Evolutionary conservation across 2,797 vertebrate genomes (phyloP), one percentile per base, ranked within the genome.

Genomic region (Luscinia megarhynchos): DNA sequence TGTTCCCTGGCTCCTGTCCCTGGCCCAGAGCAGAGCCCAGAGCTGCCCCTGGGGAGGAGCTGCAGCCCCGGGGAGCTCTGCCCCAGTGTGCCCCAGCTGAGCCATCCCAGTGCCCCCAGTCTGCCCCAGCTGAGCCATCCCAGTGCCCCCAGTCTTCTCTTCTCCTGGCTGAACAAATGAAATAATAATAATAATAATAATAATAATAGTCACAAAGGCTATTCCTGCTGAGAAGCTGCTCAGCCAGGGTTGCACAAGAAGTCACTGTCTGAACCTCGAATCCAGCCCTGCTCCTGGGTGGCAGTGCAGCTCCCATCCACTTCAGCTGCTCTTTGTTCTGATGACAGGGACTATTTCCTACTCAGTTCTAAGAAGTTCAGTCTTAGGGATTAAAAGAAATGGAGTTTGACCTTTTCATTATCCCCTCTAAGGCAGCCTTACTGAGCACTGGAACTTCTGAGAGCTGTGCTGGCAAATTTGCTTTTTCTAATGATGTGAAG

Each of bases 401-500:
- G 26, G 57, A 84, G 29, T 63, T 38, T 59, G 48, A 76, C 78
- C 67, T 84, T 94, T 88, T 41, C 41, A 12, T 73, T 59, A 62
- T 66, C 63, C 88, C 59, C 0, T 0, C 38, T 51, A 75, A 92
- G 73, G 46, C 51, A 27, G 55, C 12, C 0, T 69, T 45, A 59
- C 27, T 79, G 70, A 75, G 43, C 51, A 51, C 27, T 92, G 80
- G 70, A 86, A 78, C 66, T 92, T 90, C 62, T 62, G 86, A 95
- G 61, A 82, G 74, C 48, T 72, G 18, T 2, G 5, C 77, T 89
- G 86, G 53, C 36, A 2, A 51, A n/a, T 5, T 9, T 69, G 34
- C 40, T 45, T 73, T 45, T 61, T 45, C 59, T 87, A 45, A 84
- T 46, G 72, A 73, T 10, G 23, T 32, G 51, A 88, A 68, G 21